These are phyloP conservation scores for Champsocephalus esox DNA, from an alignment of 2,797 vertebrate genomes.

Conservation along the genomic window DNA sequence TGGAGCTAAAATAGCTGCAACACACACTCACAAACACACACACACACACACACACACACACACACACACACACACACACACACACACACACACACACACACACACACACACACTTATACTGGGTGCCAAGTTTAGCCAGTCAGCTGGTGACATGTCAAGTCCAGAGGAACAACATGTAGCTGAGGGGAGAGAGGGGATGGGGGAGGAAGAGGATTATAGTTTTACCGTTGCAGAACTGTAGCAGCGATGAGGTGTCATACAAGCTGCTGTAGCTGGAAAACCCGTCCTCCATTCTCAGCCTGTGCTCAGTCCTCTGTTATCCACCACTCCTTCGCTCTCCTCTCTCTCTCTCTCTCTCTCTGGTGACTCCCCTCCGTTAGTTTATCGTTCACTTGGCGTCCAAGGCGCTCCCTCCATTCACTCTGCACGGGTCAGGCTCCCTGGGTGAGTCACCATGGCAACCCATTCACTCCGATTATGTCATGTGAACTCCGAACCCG, in stretches of 20 bases:
- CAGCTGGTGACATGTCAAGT: constrained; percentile 67
- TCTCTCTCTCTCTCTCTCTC: constrained; percentile 57
- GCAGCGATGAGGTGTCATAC: constrained; percentile 97
- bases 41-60: constrained; percentile 23
- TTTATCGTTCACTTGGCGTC: constrained; percentile 77
- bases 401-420: constrained; percentile 82
- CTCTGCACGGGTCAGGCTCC: constrained; percentile 84
- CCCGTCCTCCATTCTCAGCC: constrained; percentile 95
- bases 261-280: constrained; percentile 97
- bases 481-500: constrained; percentile 76
- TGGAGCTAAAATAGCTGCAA: constrained; percentile 33
- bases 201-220: constrained; percentile 43
- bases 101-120: constrained; percentile 21
- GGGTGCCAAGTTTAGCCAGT: constrained; percentile 58
- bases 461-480: constrained; percentile 86
- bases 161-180: constrained; percentile 48
- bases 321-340: constrained; percentile 50
- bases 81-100: constrained; percentile 27
- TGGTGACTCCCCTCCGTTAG: constrained; percentile 75
- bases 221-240: constrained; percentile 98
- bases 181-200: neutral
- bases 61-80: constrained; percentile 25
- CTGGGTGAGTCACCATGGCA: constrained; percentile 91
- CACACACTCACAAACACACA: constrained; percentile 28
- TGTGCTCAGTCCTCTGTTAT: constrained; percentile 62